phyloP scores from a whole-genome alignment of 2,797 vertebrate species.

The Chaunax sp. region DNA sequence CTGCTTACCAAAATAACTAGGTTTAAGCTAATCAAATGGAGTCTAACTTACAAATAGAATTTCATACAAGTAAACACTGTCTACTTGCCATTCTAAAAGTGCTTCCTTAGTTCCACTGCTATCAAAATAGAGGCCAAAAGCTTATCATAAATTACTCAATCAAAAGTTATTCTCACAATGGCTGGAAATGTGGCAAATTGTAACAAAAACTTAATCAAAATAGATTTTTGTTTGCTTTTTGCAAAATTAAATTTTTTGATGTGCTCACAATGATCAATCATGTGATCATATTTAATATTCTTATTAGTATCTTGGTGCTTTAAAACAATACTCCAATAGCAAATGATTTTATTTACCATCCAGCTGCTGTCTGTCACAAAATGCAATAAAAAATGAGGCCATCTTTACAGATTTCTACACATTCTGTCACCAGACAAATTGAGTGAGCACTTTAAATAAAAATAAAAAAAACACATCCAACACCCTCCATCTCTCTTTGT shows the following conservation, averaged over 20 bases:
- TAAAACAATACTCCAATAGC: constrained; percentile 19
- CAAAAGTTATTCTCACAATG: neutral
- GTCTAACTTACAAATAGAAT: neutral
- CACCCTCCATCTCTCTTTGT: constrained; percentile 19
- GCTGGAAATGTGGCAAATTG: neutral
- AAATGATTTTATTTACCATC: too few species aligned
- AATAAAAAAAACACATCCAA: constrained; percentile 22
- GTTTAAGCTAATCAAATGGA: neutral
- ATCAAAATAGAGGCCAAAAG: too few species aligned
- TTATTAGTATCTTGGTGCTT: too few species aligned
- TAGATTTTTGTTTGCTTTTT: too few species aligned
- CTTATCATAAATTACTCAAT: neutral
- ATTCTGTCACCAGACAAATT: constrained; percentile 37
- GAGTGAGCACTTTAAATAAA: constrained; percentile 7
- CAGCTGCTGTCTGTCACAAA: constrained; percentile 31
- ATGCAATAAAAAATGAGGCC: constrained; percentile 19
- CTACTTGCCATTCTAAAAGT: neutral
- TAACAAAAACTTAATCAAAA: neutral
- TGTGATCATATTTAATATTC: too few species aligned
- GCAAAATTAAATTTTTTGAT: too few species aligned
- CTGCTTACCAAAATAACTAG: neutral
- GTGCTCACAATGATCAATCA: too few species aligned
- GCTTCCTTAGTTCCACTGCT: neutral
- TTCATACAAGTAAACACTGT: neutral
- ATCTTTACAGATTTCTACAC: constrained; percentile 47